Evolutionary conservation across 2,113 vertebrate genomes (phyloP), one percentile per base, ranked within the genome.

Genomic region (Riparia riparia): DNA sequence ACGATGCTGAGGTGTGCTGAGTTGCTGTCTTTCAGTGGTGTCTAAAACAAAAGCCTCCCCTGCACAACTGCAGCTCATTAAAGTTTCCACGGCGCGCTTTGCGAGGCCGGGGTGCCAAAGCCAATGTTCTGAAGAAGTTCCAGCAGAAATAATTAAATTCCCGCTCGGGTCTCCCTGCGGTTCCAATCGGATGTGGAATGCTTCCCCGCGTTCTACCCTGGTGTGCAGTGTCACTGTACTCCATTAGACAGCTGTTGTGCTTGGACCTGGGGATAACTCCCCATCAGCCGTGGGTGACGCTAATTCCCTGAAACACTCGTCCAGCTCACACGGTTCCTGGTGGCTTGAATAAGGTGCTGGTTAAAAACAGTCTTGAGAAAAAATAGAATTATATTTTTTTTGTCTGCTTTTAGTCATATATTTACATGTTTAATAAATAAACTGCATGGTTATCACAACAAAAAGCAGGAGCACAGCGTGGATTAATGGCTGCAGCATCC

Each of bases 181-280:
- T 82, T 97, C 95, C 95, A 96, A 86, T 96, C 9, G 80, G 90
- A 92, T 96, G 80, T 83, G 86, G 90, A 76, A 77, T 49, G 86
- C 76, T 96, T 28, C 93, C 82, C 64, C 1, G 0, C 47, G 6
- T 81, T n/a, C 87, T 41, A 45, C 34, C 95, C 95, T 29, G 80
- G 92, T 72, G 90, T 71, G 90, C 31, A 68, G 88, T 89, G 95
- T 81, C 92, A 86, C 93, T 88, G 19, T 65, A 28, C 64, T 65
- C 88, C 76, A 97, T 96, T 92, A 95, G 80, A 49, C 95, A 96
- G 93, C 92, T 97, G 96, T 92, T 92, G 79, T 93, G 85, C 65
- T 64, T 93, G 95, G 88, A 95, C 92, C 74, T 44, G 49, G 93
- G 83, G 94, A 82, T 57, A 82, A 9, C 61, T 96, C 77, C 64